These are phyloP conservation scores for Tenthredo notha DNA, from an alignment of 2,888 invertebrate species.

Conservation along the genomic window DNA sequence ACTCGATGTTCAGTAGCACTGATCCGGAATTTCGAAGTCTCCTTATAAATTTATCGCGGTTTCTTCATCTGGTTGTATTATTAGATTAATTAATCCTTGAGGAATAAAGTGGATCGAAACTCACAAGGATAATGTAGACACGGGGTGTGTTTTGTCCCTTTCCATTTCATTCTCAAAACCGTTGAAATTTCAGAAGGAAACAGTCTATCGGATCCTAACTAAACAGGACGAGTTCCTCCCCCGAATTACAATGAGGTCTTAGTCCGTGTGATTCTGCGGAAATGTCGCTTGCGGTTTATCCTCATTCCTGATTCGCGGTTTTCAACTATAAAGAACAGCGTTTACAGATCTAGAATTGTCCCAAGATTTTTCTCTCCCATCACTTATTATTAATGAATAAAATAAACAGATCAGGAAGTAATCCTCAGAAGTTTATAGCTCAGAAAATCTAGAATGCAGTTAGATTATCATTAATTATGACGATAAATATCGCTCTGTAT, in stretches of 20 bases:
- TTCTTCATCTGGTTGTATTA: not conserved
- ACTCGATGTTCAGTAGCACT: not conserved
- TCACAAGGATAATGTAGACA: not conserved
- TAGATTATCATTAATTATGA: not conserved
- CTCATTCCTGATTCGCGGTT: not conserved
- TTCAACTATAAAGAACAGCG: not conserved
- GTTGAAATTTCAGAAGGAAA: not conserved
- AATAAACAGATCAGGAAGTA: not conserved
- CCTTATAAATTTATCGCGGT: not conserved
- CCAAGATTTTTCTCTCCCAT: not conserved
- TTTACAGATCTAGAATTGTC: not conserved
- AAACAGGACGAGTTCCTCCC: not conserved
- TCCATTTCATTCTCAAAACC: not conserved
- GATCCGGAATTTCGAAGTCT: not conserved
- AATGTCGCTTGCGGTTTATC: not conserved
- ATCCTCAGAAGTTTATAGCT: not conserved
- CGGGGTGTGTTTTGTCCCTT: not conserved
- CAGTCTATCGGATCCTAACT: constrained; percentile 3
- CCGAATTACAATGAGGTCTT: constrained; percentile 11
- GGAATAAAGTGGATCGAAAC: not conserved
- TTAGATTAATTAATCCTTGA: not conserved
- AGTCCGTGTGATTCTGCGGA: not conserved
- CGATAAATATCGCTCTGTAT: not conserved
- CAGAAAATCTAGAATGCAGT: constrained; percentile 1
- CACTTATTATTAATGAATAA: not conserved